phyloP scores from a whole-genome alignment of 2,113 vertebrate species.

The Protobothrops mucrosquamatus region DNA sequence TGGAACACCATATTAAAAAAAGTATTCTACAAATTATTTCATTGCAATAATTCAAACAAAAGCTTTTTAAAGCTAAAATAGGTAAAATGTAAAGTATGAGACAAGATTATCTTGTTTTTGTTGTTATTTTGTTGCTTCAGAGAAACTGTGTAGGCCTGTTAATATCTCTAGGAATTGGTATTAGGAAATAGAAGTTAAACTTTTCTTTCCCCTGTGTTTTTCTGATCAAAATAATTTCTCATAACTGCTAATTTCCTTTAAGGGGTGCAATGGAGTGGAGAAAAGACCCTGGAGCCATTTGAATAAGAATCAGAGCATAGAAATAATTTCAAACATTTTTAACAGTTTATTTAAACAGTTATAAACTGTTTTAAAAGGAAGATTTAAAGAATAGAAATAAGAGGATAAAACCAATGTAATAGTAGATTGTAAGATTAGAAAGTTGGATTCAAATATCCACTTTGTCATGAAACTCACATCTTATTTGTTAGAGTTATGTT shows the following conservation, averaged over 20 bases:
- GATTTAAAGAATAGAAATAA: neutral
- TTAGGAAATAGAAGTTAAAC: neutral
- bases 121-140: neutral
- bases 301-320: neutral
- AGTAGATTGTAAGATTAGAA: neutral
- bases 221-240: neutral
- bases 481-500: neutral
- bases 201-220: neutral
- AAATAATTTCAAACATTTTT: neutral
- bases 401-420: neutral
- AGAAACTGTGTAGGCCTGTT: neutral
- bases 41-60: neutral
- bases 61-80: neutral
- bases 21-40: neutral
- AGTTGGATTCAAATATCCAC: neutral
- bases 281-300: neutral
- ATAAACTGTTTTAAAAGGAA: neutral
- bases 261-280: neutral
- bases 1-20: neutral
- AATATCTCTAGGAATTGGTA: neutral
- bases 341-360: neutral
- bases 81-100: neutral
- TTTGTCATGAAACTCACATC: neutral
- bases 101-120: neutral
- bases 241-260: neutral